phyloP scores from a whole-genome alignment of 2,113 vertebrate genomes.

The Sardina pilchardus region DNA sequence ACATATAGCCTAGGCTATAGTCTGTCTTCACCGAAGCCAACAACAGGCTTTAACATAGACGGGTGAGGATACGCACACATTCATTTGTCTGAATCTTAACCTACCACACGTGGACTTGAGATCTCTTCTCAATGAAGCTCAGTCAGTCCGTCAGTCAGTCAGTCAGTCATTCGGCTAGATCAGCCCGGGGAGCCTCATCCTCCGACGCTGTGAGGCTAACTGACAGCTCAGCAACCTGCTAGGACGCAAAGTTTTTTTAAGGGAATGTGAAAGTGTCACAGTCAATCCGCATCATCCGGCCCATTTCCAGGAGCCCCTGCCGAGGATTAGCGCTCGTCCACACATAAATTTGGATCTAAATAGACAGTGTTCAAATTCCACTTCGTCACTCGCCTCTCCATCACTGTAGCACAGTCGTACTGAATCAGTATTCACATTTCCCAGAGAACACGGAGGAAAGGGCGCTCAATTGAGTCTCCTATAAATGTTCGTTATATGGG shows the following conservation, averaged over 20 bases:
- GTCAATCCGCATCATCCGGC: conserved; percentile 32
- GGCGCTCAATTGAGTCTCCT: background rate
- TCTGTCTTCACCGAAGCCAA: background rate
- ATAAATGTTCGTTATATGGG: background rate
- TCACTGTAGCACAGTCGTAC: background rate
- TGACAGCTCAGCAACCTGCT: conserved; percentile 38
- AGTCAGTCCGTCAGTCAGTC: background rate
- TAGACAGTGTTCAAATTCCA: conserved; percentile 22
- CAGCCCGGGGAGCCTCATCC: background rate
- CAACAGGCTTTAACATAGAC: no score
- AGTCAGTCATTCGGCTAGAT: background rate
- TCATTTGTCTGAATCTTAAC: background rate
- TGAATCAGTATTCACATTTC: background rate
- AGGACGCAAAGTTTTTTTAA: conserved; percentile 44
- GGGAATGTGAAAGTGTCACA: conserved; percentile 43
- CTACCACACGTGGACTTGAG: background rate
- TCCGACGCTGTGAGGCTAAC: conserved; percentile 12
- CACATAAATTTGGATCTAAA: conserved; percentile 11
- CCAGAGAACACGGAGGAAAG: background rate
- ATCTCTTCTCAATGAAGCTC: background rate
- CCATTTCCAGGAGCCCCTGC: conserved; percentile 11
- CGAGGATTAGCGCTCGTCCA: conserved; percentile 29
- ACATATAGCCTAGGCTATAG: no score
- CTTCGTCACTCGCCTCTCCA: background rate
- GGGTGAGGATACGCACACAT: no score